Base-by-base conservation (phyloP, 2,888 invertebrate genomes). In the Rhingia campestris region DNA sequence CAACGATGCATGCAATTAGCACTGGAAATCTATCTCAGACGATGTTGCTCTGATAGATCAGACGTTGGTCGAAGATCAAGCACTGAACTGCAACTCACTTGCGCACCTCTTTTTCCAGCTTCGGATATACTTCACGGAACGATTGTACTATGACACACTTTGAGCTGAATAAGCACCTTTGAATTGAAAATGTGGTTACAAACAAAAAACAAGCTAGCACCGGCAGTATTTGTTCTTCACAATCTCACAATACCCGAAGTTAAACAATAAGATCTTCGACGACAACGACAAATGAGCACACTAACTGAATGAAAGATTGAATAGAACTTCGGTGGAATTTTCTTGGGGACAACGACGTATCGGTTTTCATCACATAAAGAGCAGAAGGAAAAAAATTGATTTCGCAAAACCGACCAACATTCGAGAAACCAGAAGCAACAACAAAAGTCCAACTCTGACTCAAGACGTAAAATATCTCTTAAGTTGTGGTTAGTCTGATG, bases 401-500 rank as follows among this genome's bases (percentile, higher is more conserved):
- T 77, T 82, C 63, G 67, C 80, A 80, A 80, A 77, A 69, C 39
- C 63, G 10, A 66, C 54, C 22, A 66, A 56, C 12, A n/a, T 56
- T 35, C 22, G 47, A 22, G 54, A 73, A 69, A 69, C 58, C 67
- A 47, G 9, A 64, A 67, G n/a, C 22, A 39, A 49, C 66, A 59
- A 43, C 47, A 53, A 69, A 51, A 35, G 10, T 45, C 10, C 14
- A 41, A 41, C 41, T 53, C 72, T 64, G 79, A 66, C 66, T 69
- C 14, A 54, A 80, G 47, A 49, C 49, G 30, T 69, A 37, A 37
- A 73, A 73, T 72, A 73, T 67, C 67, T 84, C 53, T 58, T 54
- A 61, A 70, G 74, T 61, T 84, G 84, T 84, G 74, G 84, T 84
- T 80, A 64, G 80, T 74, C 35, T 84, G 84, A 51, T 80, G 70